Evolutionary conservation across 2,797 vertebrate genomes (phyloP), one percentile per base, ranked within the genome.

Genomic region (Chelon auratus): DNA sequence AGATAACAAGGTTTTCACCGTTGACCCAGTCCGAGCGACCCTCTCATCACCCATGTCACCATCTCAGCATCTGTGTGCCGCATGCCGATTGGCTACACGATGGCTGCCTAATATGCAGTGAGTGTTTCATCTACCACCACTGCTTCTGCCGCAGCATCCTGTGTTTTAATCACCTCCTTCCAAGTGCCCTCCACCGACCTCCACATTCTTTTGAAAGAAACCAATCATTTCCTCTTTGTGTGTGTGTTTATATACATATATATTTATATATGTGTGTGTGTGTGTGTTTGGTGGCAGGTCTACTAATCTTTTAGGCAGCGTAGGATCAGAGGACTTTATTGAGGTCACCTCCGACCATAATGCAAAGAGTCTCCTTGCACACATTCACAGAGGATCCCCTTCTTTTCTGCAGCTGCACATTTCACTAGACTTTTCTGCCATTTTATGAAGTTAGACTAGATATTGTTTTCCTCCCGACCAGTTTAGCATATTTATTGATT

Each of bases 11-110:
- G 67, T 84, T 69, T 37, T 11, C 36, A 13, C 40, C 57, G 15
- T 80, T 83, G 88, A 91, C 88, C 90, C 90, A 89, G 91, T 91
- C 89, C 91, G 75, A 15, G 79, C 55, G 59, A 68, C 64, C 75
- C 72, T 61, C 72, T 84, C 91, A 82, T 88, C 58, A 2, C 52
- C 30, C 68, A 64, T 52, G 72, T 83, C 77, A 82, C 81, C 55
- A 33, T 81, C 87, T 86, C 75, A 69, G 68, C 68, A 48, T 87
- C 62, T 62, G 55, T 84, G 69, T 62, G 54, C 82, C 68, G 75
- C 75, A 48, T 66, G 48, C 62, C 85, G 82, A 91, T 92, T 91
- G 86, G 84, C 66, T 83, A 9, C 68, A 6, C 14, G 80, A 75
- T 40, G 72, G 53, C 74, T 59, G 64, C 65, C 70, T 73, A n/a